phyloP scores from a whole-genome alignment of 2,113 vertebrate species.

The Narcine bancroftii region DNA sequence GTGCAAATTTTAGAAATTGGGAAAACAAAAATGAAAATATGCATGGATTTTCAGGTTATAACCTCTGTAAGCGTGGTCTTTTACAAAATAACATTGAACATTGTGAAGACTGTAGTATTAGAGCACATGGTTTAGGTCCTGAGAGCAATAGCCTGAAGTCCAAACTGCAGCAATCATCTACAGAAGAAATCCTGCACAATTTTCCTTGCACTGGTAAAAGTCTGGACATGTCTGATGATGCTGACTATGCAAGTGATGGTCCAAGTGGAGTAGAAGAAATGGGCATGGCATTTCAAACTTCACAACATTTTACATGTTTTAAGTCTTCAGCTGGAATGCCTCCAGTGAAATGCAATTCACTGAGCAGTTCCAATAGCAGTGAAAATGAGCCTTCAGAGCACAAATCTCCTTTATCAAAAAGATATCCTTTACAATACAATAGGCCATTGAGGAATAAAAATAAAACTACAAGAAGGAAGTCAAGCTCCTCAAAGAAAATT shows the following conservation, averaged over 20 bases:
- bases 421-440: not conserved
- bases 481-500: not conserved
- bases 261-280: conserved; percentile 48
- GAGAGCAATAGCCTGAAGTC: conserved; percentile 42
- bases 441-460: not conserved
- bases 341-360: conserved; percentile 19
- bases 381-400: conserved; percentile 38
- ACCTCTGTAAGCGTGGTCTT: conserved; percentile 38
- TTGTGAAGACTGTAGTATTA: not conserved
- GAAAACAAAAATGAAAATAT: not conserved
- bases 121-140: conserved; percentile 3
- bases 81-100: not conserved
- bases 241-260: conserved; percentile 51
- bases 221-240: conserved; percentile 49
- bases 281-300: not conserved
- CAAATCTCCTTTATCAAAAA: conserved; percentile 38
- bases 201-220: conserved; percentile 32
- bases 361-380: conserved; percentile 43
- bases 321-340: not conserved
- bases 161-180: conserved; percentile 40
- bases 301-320: conserved; percentile 2
- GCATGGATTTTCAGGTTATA: conserved; percentile 41
- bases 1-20: conserved; percentile 7
- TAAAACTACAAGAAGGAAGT: conserved; percentile 39
- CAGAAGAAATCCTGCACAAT: conserved; percentile 35